Conservation (phyloP, 2,797 vertebrate species). For the Melopsittacus undulatus region DNA sequence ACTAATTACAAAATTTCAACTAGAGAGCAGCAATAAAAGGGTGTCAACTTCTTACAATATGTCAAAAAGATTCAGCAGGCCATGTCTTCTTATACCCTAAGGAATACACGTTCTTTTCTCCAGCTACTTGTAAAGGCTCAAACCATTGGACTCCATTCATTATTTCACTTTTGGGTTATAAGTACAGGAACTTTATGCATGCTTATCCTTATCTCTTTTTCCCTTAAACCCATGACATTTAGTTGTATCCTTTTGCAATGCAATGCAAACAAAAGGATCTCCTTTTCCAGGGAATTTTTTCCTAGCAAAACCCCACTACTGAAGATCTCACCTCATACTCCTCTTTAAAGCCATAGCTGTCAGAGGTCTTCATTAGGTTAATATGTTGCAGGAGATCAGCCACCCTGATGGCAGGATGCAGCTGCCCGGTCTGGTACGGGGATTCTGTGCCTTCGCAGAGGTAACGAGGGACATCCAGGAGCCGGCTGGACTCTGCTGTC, state of each 20-base stretch:
- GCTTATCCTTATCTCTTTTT: background rate
- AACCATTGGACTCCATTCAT: background rate
- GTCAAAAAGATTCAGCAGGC: background rate
- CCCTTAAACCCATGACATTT: background rate
- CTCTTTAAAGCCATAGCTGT: slow-evolving; percentile 99
- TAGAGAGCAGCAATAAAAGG: background rate
- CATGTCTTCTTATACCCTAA: background rate
- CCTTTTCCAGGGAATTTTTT: slow-evolving; percentile 1
- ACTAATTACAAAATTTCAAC: slow-evolving; percentile 14
- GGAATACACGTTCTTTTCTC: background rate
- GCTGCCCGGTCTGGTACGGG: slow-evolving; percentile 96
- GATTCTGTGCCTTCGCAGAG: slow-evolving; percentile 97
- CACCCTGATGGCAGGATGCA: slow-evolving; percentile 97
- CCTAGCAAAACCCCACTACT: slow-evolving; percentile 31
- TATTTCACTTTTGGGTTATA: slow-evolving; percentile 2
- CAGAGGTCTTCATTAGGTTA: slow-evolving; percentile 99
- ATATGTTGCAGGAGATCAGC: slow-evolving; percentile 98
- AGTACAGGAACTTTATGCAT: background rate
- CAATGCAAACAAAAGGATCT: background rate
- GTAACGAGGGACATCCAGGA: slow-evolving; percentile 95
- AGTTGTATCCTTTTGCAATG: background rate
- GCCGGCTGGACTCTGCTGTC: slow-evolving; percentile 91
- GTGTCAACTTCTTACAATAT: background rate
- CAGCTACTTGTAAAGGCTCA: background rate
- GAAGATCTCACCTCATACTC: slow-evolving; percentile 92